Base-by-base conservation (phyloP, 2,888 invertebrate genomes). In the Mayetiola destructor region DNA sequence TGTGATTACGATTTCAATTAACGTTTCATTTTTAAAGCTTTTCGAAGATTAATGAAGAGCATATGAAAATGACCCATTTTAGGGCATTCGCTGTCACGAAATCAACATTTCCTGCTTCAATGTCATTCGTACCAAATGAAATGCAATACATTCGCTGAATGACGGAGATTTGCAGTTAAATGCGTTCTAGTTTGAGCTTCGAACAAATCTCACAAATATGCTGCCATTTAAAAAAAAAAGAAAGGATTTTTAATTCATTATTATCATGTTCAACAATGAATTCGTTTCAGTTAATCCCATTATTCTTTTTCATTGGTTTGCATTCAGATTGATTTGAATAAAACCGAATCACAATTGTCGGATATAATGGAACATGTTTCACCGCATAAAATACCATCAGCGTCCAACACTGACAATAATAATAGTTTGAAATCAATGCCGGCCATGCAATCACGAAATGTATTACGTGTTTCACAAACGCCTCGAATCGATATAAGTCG, bases 401-500 rank as follows among this genome's bases (percentile, higher is more conserved):
- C n/a, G n/a, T n/a, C n/a, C n/a, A n/a, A n/a, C n/a, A 32, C 20
- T 10, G 29, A 20, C 16, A 40, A 32, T 53, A 27, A 53, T 30
- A 32, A 12, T 53, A 18, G 20, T 6, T 20, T 2, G 16, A 9
- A 6, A 37, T 35, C 36, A 18, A 48, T 16, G 3, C 27, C 23
- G 27, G n/a, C 12, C n/a, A n/a, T 16, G n/a, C 48, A 48, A 48
- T 48, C 48, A 4, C 27, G 29, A 48, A 48, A 48, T 48, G 48
- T 48, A 27, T 48, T 48, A 48, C 77, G 78, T 63, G 81, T 85
- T 52, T 84, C 87, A 20, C 78, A 89, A 56, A 84, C 89, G 56
- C 90, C 90, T 21, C 80, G 91, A 65, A 91, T 90, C 64, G 90
- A 91, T 74, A 86, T 91, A 69, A 90, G 89, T 62, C 80, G 90